Evolutionary conservation across 2,888 invertebrate genomes (phyloP).

Genomic region (Chesias legatella): DNA sequence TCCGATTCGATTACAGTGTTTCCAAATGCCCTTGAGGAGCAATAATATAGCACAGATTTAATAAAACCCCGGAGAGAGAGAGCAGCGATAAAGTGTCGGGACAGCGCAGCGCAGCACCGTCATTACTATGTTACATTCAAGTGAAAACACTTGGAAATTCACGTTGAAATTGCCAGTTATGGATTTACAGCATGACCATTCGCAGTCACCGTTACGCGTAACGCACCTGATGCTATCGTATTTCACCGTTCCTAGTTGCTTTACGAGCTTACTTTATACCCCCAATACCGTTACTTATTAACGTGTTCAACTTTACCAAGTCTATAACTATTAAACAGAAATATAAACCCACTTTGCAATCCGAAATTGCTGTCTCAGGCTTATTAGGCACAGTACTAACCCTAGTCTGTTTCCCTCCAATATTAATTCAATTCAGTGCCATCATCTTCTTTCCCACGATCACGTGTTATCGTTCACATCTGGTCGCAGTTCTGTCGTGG

Average conservation of each 20-base stretch:
- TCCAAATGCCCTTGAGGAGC: constrained; percentile 54
- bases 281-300: constrained; percentile 3
- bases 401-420: too few relatives aligned
- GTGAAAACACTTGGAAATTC: constrained; percentile 68
- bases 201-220: constrained; percentile 42
- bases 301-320: too few relatives aligned
- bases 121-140: constrained; percentile 68
- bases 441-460: constrained; percentile 7
- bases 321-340: too few relatives aligned
- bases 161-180: constrained; percentile 59
- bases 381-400: too few relatives aligned
- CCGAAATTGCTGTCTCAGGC: neutral
- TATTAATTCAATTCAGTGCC: neutral
- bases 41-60: constrained; percentile 65
- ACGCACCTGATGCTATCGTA: constrained; percentile 41
- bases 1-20: constrained; percentile 50
- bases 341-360: constrained; percentile 1
- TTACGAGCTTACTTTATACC: constrained; percentile 21
- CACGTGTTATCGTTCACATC: constrained; percentile 8
- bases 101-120: constrained; percentile 45
- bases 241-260: constrained; percentile 40
- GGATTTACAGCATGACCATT: constrained; percentile 44
- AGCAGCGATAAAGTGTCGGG: constrained; percentile 65
- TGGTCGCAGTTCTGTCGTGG: constrained; percentile 3
- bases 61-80: constrained; percentile 61